These are phyloP conservation scores for Tillus elongatus DNA, from an alignment of 2,888 invertebrate species.

Conservation along the genomic window DNA sequence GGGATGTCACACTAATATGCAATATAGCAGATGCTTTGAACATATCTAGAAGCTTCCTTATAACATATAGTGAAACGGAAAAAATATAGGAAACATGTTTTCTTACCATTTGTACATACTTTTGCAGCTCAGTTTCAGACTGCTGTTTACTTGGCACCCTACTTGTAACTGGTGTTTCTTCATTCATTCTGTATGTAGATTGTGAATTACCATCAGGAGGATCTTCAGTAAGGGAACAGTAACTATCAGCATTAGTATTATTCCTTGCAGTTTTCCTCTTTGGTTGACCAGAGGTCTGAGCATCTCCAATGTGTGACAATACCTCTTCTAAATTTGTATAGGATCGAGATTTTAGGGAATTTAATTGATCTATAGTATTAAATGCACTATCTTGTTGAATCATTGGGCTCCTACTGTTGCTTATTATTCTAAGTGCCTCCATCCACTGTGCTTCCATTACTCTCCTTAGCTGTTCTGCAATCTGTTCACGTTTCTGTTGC, in stretches of 20 bases:
- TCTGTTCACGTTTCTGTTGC: slow-evolving; percentile 50
- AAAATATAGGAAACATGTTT: no score
- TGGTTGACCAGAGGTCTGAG: neutral
- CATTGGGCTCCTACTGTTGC: slow-evolving; percentile 34
- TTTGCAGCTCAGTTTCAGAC: neutral
- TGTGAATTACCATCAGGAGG: no score
- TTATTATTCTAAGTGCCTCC: slow-evolving; percentile 63
- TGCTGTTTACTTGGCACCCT: neutral
- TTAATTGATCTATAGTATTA: slow-evolving; percentile 29
- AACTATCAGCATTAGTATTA: neutral
- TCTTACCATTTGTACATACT: slow-evolving; percentile 2
- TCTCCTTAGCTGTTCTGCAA: slow-evolving; percentile 65
- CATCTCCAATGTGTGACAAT: slow-evolving; percentile 16
- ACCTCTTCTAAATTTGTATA: slow-evolving; percentile 32
- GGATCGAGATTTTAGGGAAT: slow-evolving; percentile 31
- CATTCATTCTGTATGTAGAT: neutral
- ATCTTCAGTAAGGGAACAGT: no score
- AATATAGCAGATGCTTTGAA: no score
- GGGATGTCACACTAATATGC: no score
- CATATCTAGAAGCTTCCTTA: no score
- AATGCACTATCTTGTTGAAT: slow-evolving; percentile 13
- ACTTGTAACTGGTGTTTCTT: neutral
- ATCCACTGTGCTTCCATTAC: slow-evolving; percentile 73
- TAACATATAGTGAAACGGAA: no score
- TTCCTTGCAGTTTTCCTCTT: neutral